Evolutionary conservation across 2,888 invertebrate species (phyloP), one percentile per base, ranked within the genome.

Genomic region (Tupiocoris notatus): DNA sequence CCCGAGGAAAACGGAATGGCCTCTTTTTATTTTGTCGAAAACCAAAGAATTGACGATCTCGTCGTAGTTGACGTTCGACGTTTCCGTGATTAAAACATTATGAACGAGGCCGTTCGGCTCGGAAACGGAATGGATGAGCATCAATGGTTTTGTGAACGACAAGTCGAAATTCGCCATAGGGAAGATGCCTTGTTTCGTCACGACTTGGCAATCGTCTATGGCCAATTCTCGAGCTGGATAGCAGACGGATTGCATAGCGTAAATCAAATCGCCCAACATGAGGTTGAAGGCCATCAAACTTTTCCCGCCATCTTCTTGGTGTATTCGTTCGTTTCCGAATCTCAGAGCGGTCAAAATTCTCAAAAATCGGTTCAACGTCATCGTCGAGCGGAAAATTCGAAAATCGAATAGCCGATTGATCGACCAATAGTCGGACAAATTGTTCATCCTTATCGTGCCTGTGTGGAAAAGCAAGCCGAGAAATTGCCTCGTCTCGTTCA

Each of bases 381-480:
- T 75, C 23, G n/a, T 57, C 22, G 12, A 16, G 0, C 75, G 39
- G 23, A 77, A 75, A 16, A 67, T 22, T 17, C 57, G 70, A 1
- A 77, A 1, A 39, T 71, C 65, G 22, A 77, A 75, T 16, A 76
- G 54, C n/a, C 12, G 23, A 3, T 77, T 58, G 7, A 24, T 54
- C n/a, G 68, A 75, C 77, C 77, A 77, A 56, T 77, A 77, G 54
- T 77, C 77, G 1, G 59, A 57, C 0, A 77, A 20, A 18, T 70
- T 68, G 62, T 76, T 76, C 67, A 77, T 61, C 22, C 70, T 54
- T 1, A 77, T 75, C 16, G 77, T 77, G 3, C 75, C 76, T 12
- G 61, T 76, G 71, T 77, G 76, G 18, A 71, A 65, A 2, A 75
- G n/a, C 16, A 76, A 21, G 6, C 71, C 77, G 18, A 75, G n/a